Conservation (phyloP, 2,113 vertebrate species). For the Edolisoma coerulescens region DNA sequence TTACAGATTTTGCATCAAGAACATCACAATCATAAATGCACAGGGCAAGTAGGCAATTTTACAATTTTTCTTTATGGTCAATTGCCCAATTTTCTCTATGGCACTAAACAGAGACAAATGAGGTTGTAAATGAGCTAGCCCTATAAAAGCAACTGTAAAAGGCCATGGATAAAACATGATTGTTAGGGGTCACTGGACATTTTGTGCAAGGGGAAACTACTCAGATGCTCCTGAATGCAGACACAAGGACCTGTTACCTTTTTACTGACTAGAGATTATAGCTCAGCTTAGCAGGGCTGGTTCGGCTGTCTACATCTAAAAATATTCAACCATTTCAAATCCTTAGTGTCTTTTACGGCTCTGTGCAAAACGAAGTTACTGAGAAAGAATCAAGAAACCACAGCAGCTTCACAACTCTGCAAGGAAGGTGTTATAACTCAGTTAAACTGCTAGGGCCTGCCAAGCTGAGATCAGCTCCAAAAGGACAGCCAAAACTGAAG, state of each 20-base stretch:
- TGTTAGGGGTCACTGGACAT: not conserved
- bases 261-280: not conserved
- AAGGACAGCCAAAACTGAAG: not conserved
- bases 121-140: constrained; percentile 3
- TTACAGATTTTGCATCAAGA: not conserved
- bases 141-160: constrained; percentile 53
- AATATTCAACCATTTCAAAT: not conserved
- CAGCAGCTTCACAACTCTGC: not conserved
- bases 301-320: not conserved
- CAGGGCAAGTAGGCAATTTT: not conserved
- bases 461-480: not conserved
- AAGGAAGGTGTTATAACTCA: not conserved
- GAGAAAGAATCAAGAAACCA: not conserved
- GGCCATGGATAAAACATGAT: not conserved
- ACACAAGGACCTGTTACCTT: not conserved
- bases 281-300: not conserved
- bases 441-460: not conserved
- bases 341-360: not conserved
- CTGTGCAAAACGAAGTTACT: not conserved
- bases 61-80: not conserved
- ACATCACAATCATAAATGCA: not conserved
- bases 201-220: not conserved
- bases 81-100: not conserved
- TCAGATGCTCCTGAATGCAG: not conserved
- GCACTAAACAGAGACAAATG: not conserved